Conservation (phyloP, 2,113 vertebrate species). For the Callocephalon fimbriatum region DNA sequence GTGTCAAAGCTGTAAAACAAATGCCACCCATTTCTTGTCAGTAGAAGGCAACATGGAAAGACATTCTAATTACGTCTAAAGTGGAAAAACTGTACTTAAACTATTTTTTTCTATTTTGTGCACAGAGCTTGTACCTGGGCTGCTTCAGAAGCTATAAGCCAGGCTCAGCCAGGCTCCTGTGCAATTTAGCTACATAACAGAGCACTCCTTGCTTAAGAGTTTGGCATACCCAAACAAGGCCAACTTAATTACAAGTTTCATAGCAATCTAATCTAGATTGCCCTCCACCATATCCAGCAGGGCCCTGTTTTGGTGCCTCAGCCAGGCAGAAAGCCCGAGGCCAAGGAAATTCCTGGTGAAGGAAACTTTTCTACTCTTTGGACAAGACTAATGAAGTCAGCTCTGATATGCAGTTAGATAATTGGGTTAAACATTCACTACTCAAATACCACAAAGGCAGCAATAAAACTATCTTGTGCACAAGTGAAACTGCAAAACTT, state of each 20-base stretch:
- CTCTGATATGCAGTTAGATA: neutral
- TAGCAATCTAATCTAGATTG: neutral
- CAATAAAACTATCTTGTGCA: neutral
- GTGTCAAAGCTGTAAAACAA: neutral
- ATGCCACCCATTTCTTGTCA: neutral
- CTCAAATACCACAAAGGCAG: neutral
- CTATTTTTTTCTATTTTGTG: neutral
- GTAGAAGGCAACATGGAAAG: neutral
- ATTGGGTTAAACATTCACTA: neutral
- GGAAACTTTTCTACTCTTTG: neutral
- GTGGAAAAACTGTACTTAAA: neutral
- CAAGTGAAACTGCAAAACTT: neutral
- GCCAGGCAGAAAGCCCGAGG: neutral
- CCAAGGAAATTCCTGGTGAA: neutral
- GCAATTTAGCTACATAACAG: neutral
- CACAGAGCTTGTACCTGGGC: rapidly evolving
- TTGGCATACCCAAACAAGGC: neutral
- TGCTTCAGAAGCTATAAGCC: neutral
- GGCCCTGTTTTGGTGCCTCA: neutral
- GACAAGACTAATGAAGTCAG: neutral
- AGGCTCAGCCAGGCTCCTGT: neutral
- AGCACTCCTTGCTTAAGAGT: neutral
- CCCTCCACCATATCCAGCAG: neutral
- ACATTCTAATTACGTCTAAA: neutral
- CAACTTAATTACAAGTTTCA: neutral